phyloP scores from a whole-genome alignment of 2,797 vertebrate genomes.

The Spea hammondii region DNA sequence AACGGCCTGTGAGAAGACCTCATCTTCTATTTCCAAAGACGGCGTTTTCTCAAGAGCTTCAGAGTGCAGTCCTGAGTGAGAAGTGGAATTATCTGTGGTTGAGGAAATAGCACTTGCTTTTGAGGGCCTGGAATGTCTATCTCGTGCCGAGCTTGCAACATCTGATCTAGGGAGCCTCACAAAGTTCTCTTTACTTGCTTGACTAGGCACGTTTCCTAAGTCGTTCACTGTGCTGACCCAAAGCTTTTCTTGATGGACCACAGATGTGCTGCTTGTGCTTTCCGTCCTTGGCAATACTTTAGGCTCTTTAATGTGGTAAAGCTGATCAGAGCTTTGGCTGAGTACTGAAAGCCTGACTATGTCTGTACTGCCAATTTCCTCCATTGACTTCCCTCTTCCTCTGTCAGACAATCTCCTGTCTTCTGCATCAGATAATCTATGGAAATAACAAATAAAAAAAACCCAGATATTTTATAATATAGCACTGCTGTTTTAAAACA shows the following conservation, averaged over 20 bases:
- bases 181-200: conserved; percentile 10
- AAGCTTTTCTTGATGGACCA: conserved; percentile 17
- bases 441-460: background rate
- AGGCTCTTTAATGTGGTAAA: conserved; percentile 60
- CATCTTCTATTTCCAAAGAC: conserved; percentile 38
- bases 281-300: background rate
- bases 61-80: conserved; percentile 37
- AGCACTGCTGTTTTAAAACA: background rate
- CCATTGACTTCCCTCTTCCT: conserved; percentile 73
- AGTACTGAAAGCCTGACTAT: conserved; percentile 55
- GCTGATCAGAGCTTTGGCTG: conserved; percentile 76
- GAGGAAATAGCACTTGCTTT: conserved; percentile 18
- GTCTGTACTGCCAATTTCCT: conserved; percentile 67
- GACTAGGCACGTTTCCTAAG: conserved; percentile 44
- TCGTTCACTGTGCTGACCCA: conserved; percentile 48
- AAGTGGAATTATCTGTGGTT: conserved; percentile 46
- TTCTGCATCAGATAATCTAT: conserved; percentile 14
- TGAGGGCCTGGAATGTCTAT: conserved; percentile 16
- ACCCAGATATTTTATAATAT: background rate
- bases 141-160: background rate
- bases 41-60: background rate
- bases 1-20: conserved; percentile 32
- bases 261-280: conserved; percentile 8
- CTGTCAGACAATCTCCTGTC: background rate
- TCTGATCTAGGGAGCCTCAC: background rate